Base-by-base conservation (phyloP, 2,888 invertebrate species). In the Gandaritis pyraliata region DNA sequence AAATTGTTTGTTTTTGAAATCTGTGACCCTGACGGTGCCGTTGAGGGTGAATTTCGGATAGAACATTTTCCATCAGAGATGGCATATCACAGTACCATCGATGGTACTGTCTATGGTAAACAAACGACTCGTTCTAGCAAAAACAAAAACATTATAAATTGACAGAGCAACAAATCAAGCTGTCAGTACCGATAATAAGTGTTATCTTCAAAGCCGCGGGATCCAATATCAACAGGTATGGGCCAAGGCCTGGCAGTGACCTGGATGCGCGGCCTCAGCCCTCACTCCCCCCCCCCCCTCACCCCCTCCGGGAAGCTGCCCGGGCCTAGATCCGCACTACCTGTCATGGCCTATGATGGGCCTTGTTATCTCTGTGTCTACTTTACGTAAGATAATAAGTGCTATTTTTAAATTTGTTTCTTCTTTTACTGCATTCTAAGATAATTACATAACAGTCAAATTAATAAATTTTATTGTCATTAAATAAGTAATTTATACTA, bases 201-300 rank as follows among this genome's bases (percentile, higher is more conserved):
- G 23, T 50, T 54, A 54, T 58, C 58, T 30, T 53, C 39, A 12
- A 48, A 49, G 49, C 41, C 29, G 18, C 48, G 62, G n/a, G 46
- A 53, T 63, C 48, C 54, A 76, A 85, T 81, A 85, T 81, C 87
- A 88, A 88, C 87, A 88, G 86, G 87, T 88, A 73, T 69, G 72
- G 72, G 83, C 81, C 82, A 82, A 84, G 84, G 85, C 82, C 61
- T 81, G 82, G 80, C 82, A 83, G 81, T 89, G 89, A 88, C 89
- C 89, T 75, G 82, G 64, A 81, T 88, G 59, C 68, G 61, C 68
- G 83, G 75, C 83, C 83, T 78, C 80, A 73, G 64, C 70, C 68
- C 62, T 56, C 56, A 63, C 51, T 12, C 51, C 56, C 38, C 68
- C 57, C 61, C 69, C 39, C n/a, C 30, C 23, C 41, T 1, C 46